Percentiles rank a stretch among this genome's conserved stretches.
phyloP scores from a whole-genome alignment of 2,797 vertebrate species.

The Vireo griseus region DNA sequence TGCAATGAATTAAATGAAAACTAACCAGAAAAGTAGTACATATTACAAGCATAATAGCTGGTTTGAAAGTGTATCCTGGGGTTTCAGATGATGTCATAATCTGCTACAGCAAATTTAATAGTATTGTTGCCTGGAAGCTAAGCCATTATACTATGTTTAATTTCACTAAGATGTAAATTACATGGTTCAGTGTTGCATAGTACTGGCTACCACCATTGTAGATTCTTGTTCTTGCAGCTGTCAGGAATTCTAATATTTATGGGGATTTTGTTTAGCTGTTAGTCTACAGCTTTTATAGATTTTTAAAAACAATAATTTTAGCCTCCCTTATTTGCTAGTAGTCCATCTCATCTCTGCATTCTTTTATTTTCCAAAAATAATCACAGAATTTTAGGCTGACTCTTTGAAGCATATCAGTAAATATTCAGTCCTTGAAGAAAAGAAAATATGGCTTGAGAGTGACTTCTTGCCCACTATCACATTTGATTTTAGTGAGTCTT shows the following conservation, averaged over 20 bases:
- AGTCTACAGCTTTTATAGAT: constrained; percentile 28
- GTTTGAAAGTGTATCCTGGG: constrained; percentile 67
- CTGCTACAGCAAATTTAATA: constrained; percentile 74
- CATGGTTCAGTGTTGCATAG: constrained; percentile 66
- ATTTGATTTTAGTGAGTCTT: neutral
- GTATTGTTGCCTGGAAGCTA: constrained; percentile 76
- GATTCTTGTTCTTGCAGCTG: constrained; percentile 61
- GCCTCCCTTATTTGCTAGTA: constrained; percentile 1
- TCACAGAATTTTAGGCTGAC: neutral
- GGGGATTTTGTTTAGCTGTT: constrained; percentile 60
- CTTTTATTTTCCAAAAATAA: neutral
- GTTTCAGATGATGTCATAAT: constrained; percentile 81
- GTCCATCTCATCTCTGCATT: neutral
- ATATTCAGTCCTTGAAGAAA: neutral
- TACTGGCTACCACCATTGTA: constrained; percentile 66
- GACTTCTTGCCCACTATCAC: neutral
- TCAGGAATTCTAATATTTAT: constrained; percentile 63
- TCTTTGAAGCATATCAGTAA: neutral
- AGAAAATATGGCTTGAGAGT: neutral
- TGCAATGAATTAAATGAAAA: constrained; percentile 71
- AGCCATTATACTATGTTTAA: constrained; percentile 76
- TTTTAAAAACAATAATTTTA: neutral
- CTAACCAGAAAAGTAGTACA: constrained; percentile 66
- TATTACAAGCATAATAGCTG: constrained; percentile 65
- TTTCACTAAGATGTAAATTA: constrained; percentile 81